Base-by-base conservation (phyloP, 1,140 invertebrate genomes). In the Trichogramma pretiosum region DNA sequence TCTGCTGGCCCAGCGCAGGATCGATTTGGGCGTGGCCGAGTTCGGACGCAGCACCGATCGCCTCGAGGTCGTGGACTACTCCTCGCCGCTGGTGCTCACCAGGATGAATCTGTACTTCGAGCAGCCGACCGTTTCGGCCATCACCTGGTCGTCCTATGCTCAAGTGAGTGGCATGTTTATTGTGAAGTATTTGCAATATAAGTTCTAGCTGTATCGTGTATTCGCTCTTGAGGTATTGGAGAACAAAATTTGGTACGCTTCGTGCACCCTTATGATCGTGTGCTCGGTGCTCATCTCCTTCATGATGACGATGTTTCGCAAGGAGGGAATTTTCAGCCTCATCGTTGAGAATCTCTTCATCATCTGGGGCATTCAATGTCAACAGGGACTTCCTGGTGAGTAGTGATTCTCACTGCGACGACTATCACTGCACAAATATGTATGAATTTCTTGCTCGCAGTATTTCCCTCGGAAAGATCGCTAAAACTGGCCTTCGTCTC, bases 281-380 rank as follows among this genome's bases (percentile, higher is more conserved):
- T 43, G 39, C n/a, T 36, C 46, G 8, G 3, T 43, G 2, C 10
- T 43, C 7, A 48, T 48, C 19, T 30, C 46, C 24, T 13, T 48
- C 9, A 48, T 48, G 24, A 42, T 30, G 35, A 14, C 17, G 5
- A 50, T 44, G 21, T 4, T 44, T n/a, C 16, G 17, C 8, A 32
- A 34, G 22, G 34, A 34, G 23, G 17, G n/a, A 26, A 13, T 38
- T 1, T 9, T 50, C 2, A 10, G 30, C 3, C 24, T 39, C 2
- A 17, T 19, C 21, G 22, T 13, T 4, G 48, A 50, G 16, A 50
- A 44, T 18, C 45, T 21, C 3, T 40, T 50, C 18, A 24, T 24
- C 30, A 26, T 50, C 13, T 50, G 48, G 48, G 48, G 48, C 14
- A 50, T 50, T 10, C 36, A 45, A 19, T 50, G 48, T 4, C 48